These are phyloP conservation scores for Drosophila pullipes DNA, from an alignment of 2,888 invertebrate genomes.

Conservation along the genomic window DNA sequence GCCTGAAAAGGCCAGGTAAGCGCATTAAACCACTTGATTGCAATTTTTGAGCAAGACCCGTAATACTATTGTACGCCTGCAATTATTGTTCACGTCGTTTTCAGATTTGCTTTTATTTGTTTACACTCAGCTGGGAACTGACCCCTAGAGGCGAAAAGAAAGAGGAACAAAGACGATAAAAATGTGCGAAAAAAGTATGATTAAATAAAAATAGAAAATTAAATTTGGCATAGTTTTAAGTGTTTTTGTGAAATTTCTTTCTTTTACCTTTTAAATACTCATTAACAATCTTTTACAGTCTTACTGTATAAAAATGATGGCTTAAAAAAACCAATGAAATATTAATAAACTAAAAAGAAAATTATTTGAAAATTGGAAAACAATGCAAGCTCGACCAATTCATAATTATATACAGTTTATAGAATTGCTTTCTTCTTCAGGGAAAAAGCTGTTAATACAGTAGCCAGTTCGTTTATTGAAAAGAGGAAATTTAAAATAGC, in stretches of 20 bases:
- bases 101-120: slow-evolving; percentile 45
- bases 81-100: slow-evolving; percentile 49
- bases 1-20: slow-evolving; percentile 46
- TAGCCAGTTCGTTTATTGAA: slow-evolving; percentile 33
- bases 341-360: not conserved
- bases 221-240: not conserved
- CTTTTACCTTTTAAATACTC: not conserved
- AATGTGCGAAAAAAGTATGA: slow-evolving; percentile 11
- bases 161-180: slow-evolving; percentile 17
- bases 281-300: not conserved
- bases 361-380: not conserved
- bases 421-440: not conserved
- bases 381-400: not conserved
- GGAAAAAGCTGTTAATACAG: slow-evolving; percentile 20
- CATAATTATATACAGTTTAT: not conserved
- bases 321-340: not conserved
- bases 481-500: slow-evolving; percentile 25
- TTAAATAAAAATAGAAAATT: not conserved
- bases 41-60: slow-evolving; percentile 48
- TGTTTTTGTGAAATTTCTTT: not conserved
- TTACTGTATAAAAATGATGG: not conserved
- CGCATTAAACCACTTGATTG: slow-evolving; percentile 70
- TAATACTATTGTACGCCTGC: slow-evolving; percentile 45
- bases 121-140: slow-evolving; percentile 32
- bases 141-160: slow-evolving; percentile 21